Evolutionary conservation across 2,888 invertebrate species (phyloP).

Genomic region (Venustoraphidia nigricollis): DNA sequence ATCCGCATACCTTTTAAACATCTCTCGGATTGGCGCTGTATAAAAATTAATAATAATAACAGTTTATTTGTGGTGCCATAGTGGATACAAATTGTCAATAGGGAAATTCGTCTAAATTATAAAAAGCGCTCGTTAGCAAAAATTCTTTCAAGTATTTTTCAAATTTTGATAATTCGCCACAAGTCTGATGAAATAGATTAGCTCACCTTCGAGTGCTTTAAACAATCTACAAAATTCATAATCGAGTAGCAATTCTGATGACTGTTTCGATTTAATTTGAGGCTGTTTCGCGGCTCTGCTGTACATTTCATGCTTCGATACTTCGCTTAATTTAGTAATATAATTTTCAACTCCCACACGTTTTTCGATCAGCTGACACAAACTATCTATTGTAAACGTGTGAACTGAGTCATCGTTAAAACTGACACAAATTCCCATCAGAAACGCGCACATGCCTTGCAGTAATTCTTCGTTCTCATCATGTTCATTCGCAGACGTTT

Average conservation of each 20-base stretch:
- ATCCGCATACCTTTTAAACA: no score
- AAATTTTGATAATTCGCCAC: no score
- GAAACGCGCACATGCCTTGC: constrained; percentile 56
- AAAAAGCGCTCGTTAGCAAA: no score
- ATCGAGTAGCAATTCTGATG: constrained; percentile 75
- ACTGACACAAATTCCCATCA: constrained; percentile 82
- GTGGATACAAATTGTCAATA: no score
- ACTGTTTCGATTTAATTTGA: constrained; percentile 61
- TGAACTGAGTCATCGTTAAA: constrained; percentile 73
- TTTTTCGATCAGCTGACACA: constrained; percentile 72
- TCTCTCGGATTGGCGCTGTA: no score
- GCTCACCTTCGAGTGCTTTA: constrained; percentile 57
- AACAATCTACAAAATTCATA: constrained; percentile 89
- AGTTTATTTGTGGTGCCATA: no score
- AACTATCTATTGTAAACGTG: constrained; percentile 58
- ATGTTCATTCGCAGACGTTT: constrained; percentile 68
- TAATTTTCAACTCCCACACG: constrained; percentile 84
- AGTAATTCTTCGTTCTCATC: constrained; percentile 83
- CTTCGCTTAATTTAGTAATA: constrained; percentile 68
- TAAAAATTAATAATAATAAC: no score
- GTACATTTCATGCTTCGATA: constrained; percentile 82
- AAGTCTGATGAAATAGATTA: background rate
- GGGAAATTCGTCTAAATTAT: no score
- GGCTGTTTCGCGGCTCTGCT: constrained; percentile 87
- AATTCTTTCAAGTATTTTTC: no score